A percentile compares a stretch with the other conserved stretches of the same genome.
Conservation (phyloP, 2,888 invertebrate genomes). For the Hypercompe scribonia region DNA sequence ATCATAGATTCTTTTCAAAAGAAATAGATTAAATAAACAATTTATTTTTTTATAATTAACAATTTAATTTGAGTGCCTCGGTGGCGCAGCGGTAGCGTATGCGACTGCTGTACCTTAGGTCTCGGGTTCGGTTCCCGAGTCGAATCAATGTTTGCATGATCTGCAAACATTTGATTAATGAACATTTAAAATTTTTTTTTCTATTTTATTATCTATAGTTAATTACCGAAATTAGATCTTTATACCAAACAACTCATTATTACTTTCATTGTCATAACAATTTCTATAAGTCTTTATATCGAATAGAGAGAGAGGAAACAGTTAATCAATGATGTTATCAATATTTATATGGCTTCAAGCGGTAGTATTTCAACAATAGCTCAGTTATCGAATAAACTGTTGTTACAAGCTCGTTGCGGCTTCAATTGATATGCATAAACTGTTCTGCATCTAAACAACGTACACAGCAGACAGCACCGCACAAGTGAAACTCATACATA, state of each 20-base stretch:
- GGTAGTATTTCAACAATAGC: slow-evolving; percentile 52
- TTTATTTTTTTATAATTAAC: slow-evolving; percentile 1
- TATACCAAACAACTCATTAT: neutral
- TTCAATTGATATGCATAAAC: slow-evolving; percentile 70
- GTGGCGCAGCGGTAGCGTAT: too few species aligned
- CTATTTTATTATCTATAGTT: neutral
- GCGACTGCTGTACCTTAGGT: too few species aligned
- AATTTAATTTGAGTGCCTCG: too few species aligned
- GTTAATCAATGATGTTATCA: slow-evolving; percentile 14
- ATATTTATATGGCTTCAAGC: slow-evolving; percentile 33
- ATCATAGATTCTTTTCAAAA: slow-evolving; percentile 45
- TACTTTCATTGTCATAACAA: neutral
- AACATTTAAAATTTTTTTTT: neutral
- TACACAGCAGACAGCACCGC: slow-evolving; percentile 46
- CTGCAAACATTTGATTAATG: too few species aligned
- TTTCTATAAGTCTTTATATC: slow-evolving; percentile 13
- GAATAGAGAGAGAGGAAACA: slow-evolving; percentile 28
- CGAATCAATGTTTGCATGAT: too few species aligned
- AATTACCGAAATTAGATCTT: neutral
- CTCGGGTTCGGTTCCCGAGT: too few species aligned
- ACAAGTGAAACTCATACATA: slow-evolving; percentile 24
- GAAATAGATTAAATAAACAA: slow-evolving; percentile 51
- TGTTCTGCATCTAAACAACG: slow-evolving; percentile 50
- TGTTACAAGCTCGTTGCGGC: slow-evolving; percentile 63
- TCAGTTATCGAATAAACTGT: slow-evolving; percentile 48